These are phyloP conservation scores for Xiphophorus hellerii DNA, from an alignment of 2,113 vertebrate genomes.

Conservation along the genomic window DNA sequence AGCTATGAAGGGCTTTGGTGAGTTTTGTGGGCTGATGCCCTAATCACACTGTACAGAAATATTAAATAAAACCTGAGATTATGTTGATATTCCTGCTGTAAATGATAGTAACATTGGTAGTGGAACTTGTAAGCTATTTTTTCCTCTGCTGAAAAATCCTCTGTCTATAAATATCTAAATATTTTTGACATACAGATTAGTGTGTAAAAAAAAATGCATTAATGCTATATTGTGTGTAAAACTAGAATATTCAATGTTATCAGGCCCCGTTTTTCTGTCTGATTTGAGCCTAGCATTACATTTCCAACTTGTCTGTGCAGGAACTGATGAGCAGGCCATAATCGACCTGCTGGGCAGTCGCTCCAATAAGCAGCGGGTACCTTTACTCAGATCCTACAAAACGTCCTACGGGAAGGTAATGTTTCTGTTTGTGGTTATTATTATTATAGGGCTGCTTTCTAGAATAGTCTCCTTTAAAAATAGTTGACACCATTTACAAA, in stretches of 20 bases:
- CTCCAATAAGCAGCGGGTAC: constrained; percentile 90
- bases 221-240: not conserved
- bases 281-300: not conserved
- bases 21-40: constrained; percentile 55
- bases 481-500: constrained; percentile 1
- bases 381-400: constrained; percentile 89
- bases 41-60: not conserved
- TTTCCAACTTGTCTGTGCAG: constrained; percentile 68
- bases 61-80: not conserved
- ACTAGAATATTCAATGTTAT: not conserved
- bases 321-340: constrained; percentile 95
- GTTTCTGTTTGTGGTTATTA: not conserved
- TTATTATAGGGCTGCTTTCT: not conserved
- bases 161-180: not conserved
- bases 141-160: not conserved
- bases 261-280: not conserved
- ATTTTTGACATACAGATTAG: too few species aligned
- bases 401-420: constrained; percentile 95
- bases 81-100: not conserved
- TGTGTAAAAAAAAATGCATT: not conserved
- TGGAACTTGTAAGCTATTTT: too few species aligned
- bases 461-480: not conserved
- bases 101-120: not conserved
- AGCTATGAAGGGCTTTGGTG: constrained; percentile 98
- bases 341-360: constrained; percentile 93